Evolutionary conservation across 2,797 vertebrate species (phyloP), one percentile per base, ranked within the genome.

Genomic region (Hylomyscus alleni): DNA sequence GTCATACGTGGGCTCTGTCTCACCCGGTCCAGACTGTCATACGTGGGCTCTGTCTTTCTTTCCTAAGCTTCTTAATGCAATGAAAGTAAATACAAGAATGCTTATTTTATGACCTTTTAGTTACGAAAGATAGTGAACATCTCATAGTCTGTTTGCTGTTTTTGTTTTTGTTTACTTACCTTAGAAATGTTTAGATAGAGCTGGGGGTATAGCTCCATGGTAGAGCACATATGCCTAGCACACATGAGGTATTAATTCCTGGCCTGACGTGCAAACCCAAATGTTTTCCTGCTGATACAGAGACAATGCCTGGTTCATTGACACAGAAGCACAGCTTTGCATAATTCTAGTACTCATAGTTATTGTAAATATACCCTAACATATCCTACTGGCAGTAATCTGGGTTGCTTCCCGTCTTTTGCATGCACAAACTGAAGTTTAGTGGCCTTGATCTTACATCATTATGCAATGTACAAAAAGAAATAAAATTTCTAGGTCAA

Each of bases 371-470:
- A 40, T 69, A 40, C 31, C 50, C 52, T 75, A 90, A 69, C 65
- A 24, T 58, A 82, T 94, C 65, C 24, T 69, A 52, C 34, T 93
- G 60, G 44, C 40, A 24, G 50, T 69, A 2, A 62, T 69, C 77
- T 81, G 58, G 80, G 52, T 76, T 76, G 10, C 93, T 95, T 91
- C 93, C 47, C 92, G n/a, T 56, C 22, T 87, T 87, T 94, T 58
- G 65, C 69, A 91, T 81, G 72, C 67, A n/a, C 24, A 29, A 78
- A 75, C 75, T 93, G 1, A 58, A 75, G 72, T 94, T 62, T 81
- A n/a, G 72, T 82, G 86, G 72, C 73, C 24, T 89, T 81, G 65
- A n/a, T 58, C 83, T 90, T 91, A 67, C 19, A 31, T 86, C 14
- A 84, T 58, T 81, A 54, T 62, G 10, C 6, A 14, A 44, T 31